Percentiles rank a stretch among this genome's conserved stretches.
These are phyloP conservation scores for Nomada lathburiana DNA, from an alignment of 2,888 invertebrate genomes.

Conservation along the genomic window DNA sequence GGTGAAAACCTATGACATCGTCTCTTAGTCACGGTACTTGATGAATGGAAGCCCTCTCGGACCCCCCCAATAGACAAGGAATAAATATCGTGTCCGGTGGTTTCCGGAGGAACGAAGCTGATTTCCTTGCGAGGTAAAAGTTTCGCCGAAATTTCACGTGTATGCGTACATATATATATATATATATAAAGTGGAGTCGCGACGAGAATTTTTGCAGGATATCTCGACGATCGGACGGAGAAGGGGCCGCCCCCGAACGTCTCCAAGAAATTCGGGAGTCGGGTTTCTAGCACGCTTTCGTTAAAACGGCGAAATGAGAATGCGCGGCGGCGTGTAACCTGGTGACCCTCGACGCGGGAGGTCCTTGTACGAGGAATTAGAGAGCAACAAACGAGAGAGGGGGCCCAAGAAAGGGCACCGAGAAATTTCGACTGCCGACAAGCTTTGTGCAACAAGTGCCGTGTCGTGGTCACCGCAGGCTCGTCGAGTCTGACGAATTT, in stretches of 20 bases:
- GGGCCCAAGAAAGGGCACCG: slow-evolving; percentile 38
- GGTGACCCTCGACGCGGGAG: slow-evolving; percentile 70
- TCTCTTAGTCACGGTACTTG: slow-evolving; percentile 8
- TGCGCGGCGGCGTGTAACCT: slow-evolving; percentile 57
- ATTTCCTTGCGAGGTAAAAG: background rate
- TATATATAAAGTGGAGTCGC: background rate
- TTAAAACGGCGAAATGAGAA: slow-evolving; percentile 60
- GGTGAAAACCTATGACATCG: slow-evolving; percentile 18
- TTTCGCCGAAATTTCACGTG: background rate
- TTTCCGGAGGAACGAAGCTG: background rate
- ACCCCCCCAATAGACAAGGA: background rate
- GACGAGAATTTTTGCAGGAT: slow-evolving; percentile 30
- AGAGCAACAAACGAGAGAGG: slow-evolving; percentile 43
- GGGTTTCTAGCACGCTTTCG: slow-evolving; percentile 51
- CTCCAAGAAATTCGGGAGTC: slow-evolving; percentile 55
- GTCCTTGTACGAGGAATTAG: slow-evolving; percentile 72
- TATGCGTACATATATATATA: background rate
- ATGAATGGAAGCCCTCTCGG: background rate
- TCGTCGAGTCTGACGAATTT: slow-evolving; percentile 47
- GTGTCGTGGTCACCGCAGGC: slow-evolving; percentile 42
- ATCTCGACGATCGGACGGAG: slow-evolving; percentile 33
- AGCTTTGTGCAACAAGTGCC: slow-evolving; percentile 74
- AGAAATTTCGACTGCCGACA: slow-evolving; percentile 64
- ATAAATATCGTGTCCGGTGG: background rate
- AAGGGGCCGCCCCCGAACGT: background rate